phyloP scores from a whole-genome alignment of 2,888 invertebrate genomes.

The Lagria hirta region DNA sequence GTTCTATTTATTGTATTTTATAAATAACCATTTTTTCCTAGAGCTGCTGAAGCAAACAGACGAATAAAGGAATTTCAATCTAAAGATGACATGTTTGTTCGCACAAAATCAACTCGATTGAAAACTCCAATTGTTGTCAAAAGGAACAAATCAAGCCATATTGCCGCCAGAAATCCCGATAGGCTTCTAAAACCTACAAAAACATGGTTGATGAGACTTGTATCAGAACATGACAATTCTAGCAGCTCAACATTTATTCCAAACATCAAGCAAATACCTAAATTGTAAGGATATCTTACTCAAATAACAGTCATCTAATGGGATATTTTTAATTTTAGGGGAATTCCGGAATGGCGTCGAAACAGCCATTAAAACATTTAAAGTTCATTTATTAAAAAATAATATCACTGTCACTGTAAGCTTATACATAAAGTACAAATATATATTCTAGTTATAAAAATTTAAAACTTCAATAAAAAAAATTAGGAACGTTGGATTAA shows the following conservation, averaged over 20 bases:
- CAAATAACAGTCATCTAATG: conserved; percentile 9
- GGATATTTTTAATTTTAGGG: conserved; percentile 32
- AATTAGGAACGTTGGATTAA: too few species aligned
- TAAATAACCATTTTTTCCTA: too few species aligned
- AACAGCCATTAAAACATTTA: conserved; percentile 7
- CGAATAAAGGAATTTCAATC: conserved; percentile 49
- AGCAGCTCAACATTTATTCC: conserved; percentile 8
- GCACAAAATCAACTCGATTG: conserved; percentile 33
- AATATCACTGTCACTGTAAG: too few species aligned
- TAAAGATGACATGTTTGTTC: conserved; percentile 47
- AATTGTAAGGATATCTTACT: conserved; percentile 39
- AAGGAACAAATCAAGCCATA: conserved; percentile 35
- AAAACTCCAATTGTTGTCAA: conserved; percentile 26
- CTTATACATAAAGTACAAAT: conserved; percentile 5
- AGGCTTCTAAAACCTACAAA: conserved; percentile 49
- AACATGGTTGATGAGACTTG: conserved; percentile 47
- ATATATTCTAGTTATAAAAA: conserved; percentile 36
- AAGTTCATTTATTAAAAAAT: conserved; percentile 14
- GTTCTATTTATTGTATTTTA: background rate
- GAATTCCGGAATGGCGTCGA: conserved; percentile 19
- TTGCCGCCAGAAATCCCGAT: conserved; percentile 43
- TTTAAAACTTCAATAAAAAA: too few species aligned
- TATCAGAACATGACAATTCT: conserved; percentile 15
- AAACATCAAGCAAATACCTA: conserved; percentile 35
- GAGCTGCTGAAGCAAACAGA: conserved; percentile 44